A percentile compares a stretch with the other conserved stretches of the same genome.
Evolutionary conservation across 64 coral and sea anemone species (phyloP).

Genomic region (Actinia equina): DNA sequence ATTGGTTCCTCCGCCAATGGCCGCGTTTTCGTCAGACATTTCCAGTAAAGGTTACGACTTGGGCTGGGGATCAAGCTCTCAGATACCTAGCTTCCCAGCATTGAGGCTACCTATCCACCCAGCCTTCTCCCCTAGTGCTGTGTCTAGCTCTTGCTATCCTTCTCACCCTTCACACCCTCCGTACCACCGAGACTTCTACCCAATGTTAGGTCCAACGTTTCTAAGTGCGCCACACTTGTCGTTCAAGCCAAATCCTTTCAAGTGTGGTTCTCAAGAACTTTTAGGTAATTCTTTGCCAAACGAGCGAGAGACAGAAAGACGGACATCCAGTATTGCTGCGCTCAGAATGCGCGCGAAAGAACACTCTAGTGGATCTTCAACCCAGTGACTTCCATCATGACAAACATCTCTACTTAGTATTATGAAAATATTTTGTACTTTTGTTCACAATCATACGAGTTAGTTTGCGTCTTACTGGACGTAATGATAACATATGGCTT

Average conservation of each 20-base stretch:
- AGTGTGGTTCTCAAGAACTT: constrained; percentile 37
- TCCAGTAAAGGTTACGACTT: constrained; percentile 44
- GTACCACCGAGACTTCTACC: constrained; percentile 52
- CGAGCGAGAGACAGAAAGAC: constrained; percentile 40
- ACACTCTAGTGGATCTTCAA: constrained; percentile 45
- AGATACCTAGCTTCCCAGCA: constrained; percentile 57
- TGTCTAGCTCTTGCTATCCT: constrained; percentile 30
- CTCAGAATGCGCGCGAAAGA: constrained; percentile 78
- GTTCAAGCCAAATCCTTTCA: constrained; percentile 53
- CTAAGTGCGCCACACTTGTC: constrained; percentile 31
- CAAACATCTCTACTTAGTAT: no score
- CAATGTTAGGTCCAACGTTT: constrained; percentile 43
- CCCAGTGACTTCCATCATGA: background rate
- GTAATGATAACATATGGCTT: no score
- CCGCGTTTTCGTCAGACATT: constrained; percentile 56
- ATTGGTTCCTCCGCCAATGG: constrained; percentile 60
- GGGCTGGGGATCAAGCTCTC: constrained; percentile 45
- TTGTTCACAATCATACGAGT: no score
- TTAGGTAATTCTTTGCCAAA: constrained; percentile 26
- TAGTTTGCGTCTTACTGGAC: no score
- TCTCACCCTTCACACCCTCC: constrained; percentile 2
- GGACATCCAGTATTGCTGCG: constrained; percentile 69
- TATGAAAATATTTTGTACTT: no score
- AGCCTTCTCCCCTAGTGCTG: constrained; percentile 1
- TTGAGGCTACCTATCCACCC: constrained; percentile 77